Percentiles rank a stretch among this genome's conserved stretches.
Evolutionary conservation across 2,113 vertebrate genomes (phyloP).

Genomic region (Psephotus haematonotus): DNA sequence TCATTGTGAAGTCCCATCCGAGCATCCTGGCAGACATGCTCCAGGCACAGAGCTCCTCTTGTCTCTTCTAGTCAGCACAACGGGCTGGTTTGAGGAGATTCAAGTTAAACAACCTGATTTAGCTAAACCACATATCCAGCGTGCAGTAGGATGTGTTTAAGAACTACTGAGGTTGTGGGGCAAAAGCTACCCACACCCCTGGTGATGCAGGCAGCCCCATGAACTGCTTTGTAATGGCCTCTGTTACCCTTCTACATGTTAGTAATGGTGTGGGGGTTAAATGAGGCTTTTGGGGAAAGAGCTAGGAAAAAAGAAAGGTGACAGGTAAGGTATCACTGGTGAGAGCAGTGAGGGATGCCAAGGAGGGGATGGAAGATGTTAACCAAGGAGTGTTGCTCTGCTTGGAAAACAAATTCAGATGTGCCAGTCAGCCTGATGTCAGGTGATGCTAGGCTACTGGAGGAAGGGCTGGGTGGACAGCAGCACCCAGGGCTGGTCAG

Average conservation of each 20-base stretch:
- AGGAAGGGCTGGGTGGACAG: background rate
- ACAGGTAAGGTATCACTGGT: too few species aligned
- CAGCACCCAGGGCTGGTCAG: background rate
- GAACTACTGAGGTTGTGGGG: background rate
- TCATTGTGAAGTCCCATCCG: background rate
- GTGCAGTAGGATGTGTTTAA: background rate
- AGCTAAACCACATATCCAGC: background rate
- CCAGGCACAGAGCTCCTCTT: background rate
- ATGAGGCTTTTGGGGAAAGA: background rate
- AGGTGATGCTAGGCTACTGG: background rate
- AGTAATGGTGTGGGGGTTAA: accelerated
- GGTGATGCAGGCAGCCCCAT: background rate
- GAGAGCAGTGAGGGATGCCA: background rate
- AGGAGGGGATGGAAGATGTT: background rate
- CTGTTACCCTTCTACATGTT: background rate
- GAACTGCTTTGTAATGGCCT: background rate
- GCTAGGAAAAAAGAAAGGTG: background rate
- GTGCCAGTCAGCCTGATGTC: too few species aligned
- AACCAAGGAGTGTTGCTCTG: background rate
- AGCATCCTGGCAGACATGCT: background rate
- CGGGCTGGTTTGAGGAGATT: background rate
- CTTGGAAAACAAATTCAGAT: background rate
- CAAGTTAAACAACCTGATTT: background rate
- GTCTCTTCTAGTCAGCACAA: background rate
- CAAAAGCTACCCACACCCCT: background rate